Evolutionary conservation across 1,140 invertebrate genomes (phyloP).

Genomic region (Capitella teleta): DNA sequence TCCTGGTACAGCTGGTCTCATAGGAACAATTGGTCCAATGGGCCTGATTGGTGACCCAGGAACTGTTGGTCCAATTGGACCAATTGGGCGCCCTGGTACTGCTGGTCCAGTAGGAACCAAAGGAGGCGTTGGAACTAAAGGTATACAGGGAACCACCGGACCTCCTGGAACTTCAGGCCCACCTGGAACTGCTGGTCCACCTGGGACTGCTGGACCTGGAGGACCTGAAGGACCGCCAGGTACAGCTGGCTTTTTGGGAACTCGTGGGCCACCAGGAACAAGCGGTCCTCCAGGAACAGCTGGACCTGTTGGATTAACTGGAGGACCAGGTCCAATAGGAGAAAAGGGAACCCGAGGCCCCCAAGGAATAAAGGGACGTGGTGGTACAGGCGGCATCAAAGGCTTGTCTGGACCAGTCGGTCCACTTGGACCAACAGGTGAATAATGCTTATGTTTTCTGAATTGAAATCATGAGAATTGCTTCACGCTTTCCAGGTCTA

Average conservation of each 20-base stretch:
- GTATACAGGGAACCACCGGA: constrained; percentile 31
- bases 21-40: constrained; percentile 2
- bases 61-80: constrained; percentile 2
- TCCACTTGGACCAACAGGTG: too few relatives aligned
- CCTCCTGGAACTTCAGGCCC: constrained; percentile 36
- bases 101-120: constrained; percentile 6
- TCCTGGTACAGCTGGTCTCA: too few relatives aligned
- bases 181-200: background rate
- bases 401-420: too few relatives aligned
- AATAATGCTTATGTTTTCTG: too few relatives aligned
- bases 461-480: too few relatives aligned
- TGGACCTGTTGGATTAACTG: background rate
- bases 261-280: constrained; percentile 1
- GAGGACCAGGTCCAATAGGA: too few relatives aligned
- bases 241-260: background rate
- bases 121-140: constrained; percentile 9
- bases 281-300: background rate
- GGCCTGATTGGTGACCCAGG: constrained; percentile 8
- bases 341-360: too few relatives aligned
- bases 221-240: constrained; percentile 7
- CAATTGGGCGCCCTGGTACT: constrained; percentile 1
- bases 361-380: too few relatives aligned
- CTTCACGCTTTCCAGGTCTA: too few relatives aligned
- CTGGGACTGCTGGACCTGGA: too few relatives aligned
- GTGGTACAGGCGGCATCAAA: too few relatives aligned